Evolutionary conservation across 2,113 vertebrate species (phyloP), one percentile per base, ranked within the genome.

Genomic region (Solenodon paradoxus): DNA sequence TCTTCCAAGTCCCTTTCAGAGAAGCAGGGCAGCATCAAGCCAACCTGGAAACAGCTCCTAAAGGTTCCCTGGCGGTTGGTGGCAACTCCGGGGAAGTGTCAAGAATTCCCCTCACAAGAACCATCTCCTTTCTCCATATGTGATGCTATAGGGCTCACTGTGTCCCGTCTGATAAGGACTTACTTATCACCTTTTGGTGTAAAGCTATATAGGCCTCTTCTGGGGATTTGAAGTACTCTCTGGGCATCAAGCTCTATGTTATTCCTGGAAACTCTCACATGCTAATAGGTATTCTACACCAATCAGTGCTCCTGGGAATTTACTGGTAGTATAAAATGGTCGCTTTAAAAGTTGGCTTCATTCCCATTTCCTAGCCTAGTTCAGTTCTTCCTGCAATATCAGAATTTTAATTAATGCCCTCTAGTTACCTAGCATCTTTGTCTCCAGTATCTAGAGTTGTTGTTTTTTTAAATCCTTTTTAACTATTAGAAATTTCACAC

Each of bases 341-440:
- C 78, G 47, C 61, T 49, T 96, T 93, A 47, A 49, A 92, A 64
- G 30, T 78, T 86, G 77, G 68, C 49, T 57, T 77, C 40, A 9
- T 55, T 90, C 71, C 77, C 9, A 20, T 66, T 92, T 88, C 72
- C 88, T 88, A 19, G n/a, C n/a, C n/a, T n/a, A n/a, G n/a, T n/a
- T 35, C 64, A 35, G 17, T 28, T 28, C 63, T 64, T 32, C 35
- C n/a, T 47, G 19, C 35, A 75, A 4, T 51, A 45, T 9, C 8
- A 84, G 93, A 84, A 69, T 75, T 69, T n/a, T 83, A 75, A 90
- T 80, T 72, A 35, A 87, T 85, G 26, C n/a, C 38, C 69, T 30
- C 12, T 3, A 42, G 63, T 35, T 40, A 3, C 51, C 38, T 28
- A 16, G 28, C 16, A 61, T 88, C 80, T 75, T 72, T 79, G 15